phyloP scores from a whole-genome alignment of 2,888 invertebrate species.

The Macrophya alboannulata region DNA sequence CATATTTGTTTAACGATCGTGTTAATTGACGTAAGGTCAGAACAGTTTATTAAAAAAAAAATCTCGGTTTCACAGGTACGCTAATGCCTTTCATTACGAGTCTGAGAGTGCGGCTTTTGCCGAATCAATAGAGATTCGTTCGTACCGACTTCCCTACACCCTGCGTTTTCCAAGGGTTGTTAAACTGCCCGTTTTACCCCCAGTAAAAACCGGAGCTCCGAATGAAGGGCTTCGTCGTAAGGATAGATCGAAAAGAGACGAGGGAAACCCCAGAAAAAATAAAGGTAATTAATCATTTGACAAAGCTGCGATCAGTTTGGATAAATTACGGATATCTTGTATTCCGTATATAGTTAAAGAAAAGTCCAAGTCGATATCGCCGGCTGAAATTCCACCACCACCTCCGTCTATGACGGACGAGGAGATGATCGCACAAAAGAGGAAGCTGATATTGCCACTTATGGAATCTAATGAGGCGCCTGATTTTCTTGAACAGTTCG shows the following conservation, averaged over 20 bases:
- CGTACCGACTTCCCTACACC: slow-evolving; percentile 64
- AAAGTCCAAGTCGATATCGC: slow-evolving; percentile 9
- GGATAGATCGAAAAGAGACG: slow-evolving; percentile 23
- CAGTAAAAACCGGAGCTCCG: slow-evolving; percentile 24
- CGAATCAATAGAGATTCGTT: slow-evolving; percentile 62
- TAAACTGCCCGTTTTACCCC: slow-evolving; percentile 52
- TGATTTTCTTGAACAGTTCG: slow-evolving; percentile 8
- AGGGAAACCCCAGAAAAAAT: slow-evolving; percentile 26
- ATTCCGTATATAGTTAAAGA: slow-evolving; percentile 11
- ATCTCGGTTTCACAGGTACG: slow-evolving; percentile 67
- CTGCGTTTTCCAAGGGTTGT: slow-evolving; percentile 65
- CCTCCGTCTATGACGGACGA: slow-evolving; percentile 63
- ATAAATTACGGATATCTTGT: neutral
- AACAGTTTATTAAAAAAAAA: neutral
- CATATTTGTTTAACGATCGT: neutral
- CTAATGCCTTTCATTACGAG: slow-evolving; percentile 66
- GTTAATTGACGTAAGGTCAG: neutral
- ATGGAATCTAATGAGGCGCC: slow-evolving; percentile 66
- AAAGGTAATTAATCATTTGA: neutral
- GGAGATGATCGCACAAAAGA: slow-evolving; percentile 59
- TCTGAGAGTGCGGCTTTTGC: slow-evolving; percentile 67
- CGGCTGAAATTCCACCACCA: neutral
- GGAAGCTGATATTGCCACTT: slow-evolving; percentile 66
- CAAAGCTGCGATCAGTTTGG: neutral
- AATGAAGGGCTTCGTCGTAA: slow-evolving; percentile 35